Evolutionary conservation across 2,113 vertebrate genomes (phyloP).

Genomic region (Anguilla japonica): DNA sequence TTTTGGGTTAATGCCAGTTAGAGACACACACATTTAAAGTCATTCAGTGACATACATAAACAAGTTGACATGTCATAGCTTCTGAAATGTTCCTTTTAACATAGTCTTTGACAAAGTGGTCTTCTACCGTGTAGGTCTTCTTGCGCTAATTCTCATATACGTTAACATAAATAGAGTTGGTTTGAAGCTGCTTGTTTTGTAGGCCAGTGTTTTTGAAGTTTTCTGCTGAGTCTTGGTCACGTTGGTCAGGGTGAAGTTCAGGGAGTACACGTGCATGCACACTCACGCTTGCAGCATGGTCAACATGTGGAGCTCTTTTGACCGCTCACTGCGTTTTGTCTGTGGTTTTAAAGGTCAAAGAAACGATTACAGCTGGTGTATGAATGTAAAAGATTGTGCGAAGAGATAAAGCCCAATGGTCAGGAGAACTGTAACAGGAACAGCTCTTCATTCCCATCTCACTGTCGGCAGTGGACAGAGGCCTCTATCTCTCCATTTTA

Average conservation of each 20-base stretch:
- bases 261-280: not conserved
- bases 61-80: no score
- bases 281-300: not conserved
- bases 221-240: not conserved
- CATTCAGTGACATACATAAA: not conserved
- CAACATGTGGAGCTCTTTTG: not conserved
- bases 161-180: not conserved
- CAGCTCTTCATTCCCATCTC: not conserved
- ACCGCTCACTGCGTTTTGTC: not conserved
- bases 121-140: not conserved
- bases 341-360: not conserved
- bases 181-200: not conserved
- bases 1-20: not conserved
- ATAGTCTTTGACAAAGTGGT: no score
- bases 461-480: not conserved
- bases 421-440: not conserved
- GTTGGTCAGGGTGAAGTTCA: not conserved
- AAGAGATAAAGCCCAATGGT: not conserved
- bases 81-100: no score
- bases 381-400: not conserved
- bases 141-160: not conserved
- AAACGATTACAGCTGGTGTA: not conserved
- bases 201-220: not conserved
- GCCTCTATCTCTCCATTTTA: not conserved
- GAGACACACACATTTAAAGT: not conserved